Evolutionary conservation across 2,113 vertebrate genomes (phyloP).

Genomic region (Noturus placidus): DNA sequence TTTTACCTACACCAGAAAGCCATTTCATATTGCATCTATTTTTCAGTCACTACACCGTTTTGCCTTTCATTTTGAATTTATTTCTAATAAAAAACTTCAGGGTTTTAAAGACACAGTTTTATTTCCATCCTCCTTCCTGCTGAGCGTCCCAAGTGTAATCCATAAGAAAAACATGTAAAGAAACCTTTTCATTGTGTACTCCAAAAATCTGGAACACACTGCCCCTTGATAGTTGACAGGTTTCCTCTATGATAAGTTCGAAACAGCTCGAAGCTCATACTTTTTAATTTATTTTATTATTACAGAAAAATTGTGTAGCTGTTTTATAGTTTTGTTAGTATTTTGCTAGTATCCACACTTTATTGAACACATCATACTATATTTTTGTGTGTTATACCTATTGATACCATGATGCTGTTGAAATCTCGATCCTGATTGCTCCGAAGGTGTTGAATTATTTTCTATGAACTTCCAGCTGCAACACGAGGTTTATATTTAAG

Average conservation of each 20-base stretch:
- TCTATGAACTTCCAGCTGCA: background rate
- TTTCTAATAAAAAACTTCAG: background rate
- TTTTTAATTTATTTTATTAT: background rate
- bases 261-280: background rate
- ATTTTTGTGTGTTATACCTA: background rate
- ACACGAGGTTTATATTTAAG: background rate
- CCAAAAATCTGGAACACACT: background rate
- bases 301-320: background rate
- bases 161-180: background rate
- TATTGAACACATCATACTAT: background rate
- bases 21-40: background rate
- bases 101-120: background rate
- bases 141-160: background rate
- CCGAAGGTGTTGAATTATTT: background rate
- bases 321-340: background rate
- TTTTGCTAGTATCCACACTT: background rate
- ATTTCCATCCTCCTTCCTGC: no score
- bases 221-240: background rate
- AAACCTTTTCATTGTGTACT: background rate
- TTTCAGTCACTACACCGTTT: background rate
- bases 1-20: background rate
- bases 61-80: background rate
- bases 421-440: background rate
- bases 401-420: background rate
- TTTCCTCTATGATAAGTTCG: background rate